These are phyloP conservation scores for Monoplex corrugatus DNA, from an alignment of 2,888 invertebrate genomes.

Conservation along the genomic window DNA sequence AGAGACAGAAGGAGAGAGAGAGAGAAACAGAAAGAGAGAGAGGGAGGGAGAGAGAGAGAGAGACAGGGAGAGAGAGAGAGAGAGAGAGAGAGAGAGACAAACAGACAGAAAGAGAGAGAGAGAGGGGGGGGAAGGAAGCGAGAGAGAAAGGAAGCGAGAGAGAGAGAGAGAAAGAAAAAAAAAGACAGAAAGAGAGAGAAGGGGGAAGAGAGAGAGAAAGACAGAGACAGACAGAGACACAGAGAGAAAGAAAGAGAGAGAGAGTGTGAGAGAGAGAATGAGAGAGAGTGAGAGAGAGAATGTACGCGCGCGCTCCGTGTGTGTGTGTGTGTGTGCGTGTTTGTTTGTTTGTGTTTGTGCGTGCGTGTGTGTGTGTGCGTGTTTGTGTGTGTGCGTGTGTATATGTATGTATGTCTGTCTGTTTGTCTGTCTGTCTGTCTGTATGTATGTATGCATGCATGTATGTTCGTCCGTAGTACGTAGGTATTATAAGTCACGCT, in stretches of 20 bases:
- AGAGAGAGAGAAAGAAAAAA: not conserved
- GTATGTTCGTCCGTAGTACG: no score
- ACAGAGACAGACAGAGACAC: not conserved
- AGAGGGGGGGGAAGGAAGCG: not conserved
- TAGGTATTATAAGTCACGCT: no score
- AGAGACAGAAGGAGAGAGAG: not conserved
- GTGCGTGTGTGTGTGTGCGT: no score
- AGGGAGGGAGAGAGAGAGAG: not conserved
- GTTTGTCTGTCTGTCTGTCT: no score
- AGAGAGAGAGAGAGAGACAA: not conserved
- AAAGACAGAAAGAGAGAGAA: not conserved
- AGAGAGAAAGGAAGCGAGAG: not conserved
- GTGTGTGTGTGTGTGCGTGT: no score
- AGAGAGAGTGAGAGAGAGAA: not conserved
- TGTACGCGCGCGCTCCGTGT: no score
- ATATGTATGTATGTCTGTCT: no score
- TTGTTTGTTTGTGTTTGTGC: no score
- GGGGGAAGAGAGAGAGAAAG: not conserved
- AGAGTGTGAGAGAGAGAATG: not conserved
- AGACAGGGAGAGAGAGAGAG: not conserved
- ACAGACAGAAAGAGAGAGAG: not conserved
- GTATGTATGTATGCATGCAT: no score
- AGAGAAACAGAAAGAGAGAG: not conserved
- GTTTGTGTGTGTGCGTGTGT: no score
- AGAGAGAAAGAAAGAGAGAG: not conserved